Evolutionary conservation across 2,888 invertebrate genomes (phyloP).

Genomic region (Drosophila rellima): DNA sequence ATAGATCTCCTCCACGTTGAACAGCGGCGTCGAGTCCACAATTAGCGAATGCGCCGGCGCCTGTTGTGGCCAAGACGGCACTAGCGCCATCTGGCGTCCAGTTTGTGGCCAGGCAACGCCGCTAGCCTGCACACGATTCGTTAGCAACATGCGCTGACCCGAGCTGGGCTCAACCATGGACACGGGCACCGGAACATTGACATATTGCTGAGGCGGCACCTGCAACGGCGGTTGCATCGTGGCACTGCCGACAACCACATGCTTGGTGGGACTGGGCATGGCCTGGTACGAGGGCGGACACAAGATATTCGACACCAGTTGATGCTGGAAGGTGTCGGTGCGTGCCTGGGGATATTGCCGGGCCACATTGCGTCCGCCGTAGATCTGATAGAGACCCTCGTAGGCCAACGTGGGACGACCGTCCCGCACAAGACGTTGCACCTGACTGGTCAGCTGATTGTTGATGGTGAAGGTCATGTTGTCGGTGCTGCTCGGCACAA

Average conservation of each 20-base stretch:
- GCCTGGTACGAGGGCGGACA: slow-evolving; percentile 96
- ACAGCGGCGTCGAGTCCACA: slow-evolving; percentile 91
- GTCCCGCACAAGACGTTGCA: slow-evolving; percentile 90
- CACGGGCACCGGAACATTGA: slow-evolving; percentile 89
- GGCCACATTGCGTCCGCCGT: slow-evolving; percentile 89
- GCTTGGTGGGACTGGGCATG: slow-evolving; percentile 89
- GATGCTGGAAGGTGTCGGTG: slow-evolving; percentile 95
- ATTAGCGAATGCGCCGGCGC: slow-evolving; percentile 90
- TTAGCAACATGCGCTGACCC: slow-evolving; percentile 92
- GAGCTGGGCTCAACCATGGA: slow-evolving; percentile 96
- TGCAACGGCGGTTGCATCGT: slow-evolving; percentile 86
- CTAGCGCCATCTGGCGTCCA: slow-evolving; percentile 92
- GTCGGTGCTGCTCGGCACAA: slow-evolving; percentile 91
- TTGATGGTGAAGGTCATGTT: slow-evolving; percentile 97
- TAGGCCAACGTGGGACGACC: slow-evolving; percentile 89
- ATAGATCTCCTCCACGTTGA: slow-evolving; percentile 88
- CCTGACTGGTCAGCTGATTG: slow-evolving; percentile 93
- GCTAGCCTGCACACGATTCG: slow-evolving; percentile 86
- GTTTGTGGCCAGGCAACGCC: slow-evolving; percentile 86
- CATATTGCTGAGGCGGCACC: slow-evolving; percentile 94
- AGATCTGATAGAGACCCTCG: slow-evolving; percentile 89
- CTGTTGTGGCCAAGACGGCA: slow-evolving; percentile 94
- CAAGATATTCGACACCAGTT: slow-evolving; percentile 96
- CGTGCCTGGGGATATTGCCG: slow-evolving; percentile 89
- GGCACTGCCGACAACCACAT: slow-evolving; percentile 87